A percentile compares a stretch with the other conserved stretches of the same genome.
phyloP scores from a whole-genome alignment of 2,888 invertebrate species.

The Conus canariensis region DNA sequence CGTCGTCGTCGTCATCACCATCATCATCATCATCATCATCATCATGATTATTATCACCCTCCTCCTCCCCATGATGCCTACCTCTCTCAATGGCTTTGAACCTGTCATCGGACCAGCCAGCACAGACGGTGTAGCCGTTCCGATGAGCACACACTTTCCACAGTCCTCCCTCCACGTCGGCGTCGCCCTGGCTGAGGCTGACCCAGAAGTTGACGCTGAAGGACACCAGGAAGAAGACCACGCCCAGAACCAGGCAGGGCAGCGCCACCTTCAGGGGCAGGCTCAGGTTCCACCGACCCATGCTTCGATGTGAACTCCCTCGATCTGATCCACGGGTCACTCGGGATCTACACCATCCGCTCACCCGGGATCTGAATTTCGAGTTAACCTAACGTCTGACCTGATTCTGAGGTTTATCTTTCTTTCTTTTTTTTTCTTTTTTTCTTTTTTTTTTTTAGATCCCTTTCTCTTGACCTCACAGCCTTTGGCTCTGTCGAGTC shows the following conservation, averaged over 20 bases:
- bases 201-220: conserved; percentile 11
- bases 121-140: not conserved
- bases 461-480: too few species aligned
- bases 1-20: not conserved
- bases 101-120: not conserved
- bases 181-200: not conserved
- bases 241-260: not conserved
- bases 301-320: not conserved
- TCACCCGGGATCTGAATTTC: too few species aligned
- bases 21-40: not conserved
- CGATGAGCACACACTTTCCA: not conserved
- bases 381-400: too few species aligned
- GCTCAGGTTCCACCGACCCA: not conserved
- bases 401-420: too few species aligned
- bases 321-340: too few species aligned
- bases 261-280: not conserved
- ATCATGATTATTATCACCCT: not conserved
- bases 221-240: not conserved
- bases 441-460: too few species aligned
- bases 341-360: too few species aligned
- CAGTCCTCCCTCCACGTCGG: not conserved
- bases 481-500: too few species aligned
- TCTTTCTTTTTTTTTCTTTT: too few species aligned
- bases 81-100: not conserved
- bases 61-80: not conserved